phyloP scores from a whole-genome alignment of 2,113 vertebrate species.

The Oncorhynchus mykiss region DNA sequence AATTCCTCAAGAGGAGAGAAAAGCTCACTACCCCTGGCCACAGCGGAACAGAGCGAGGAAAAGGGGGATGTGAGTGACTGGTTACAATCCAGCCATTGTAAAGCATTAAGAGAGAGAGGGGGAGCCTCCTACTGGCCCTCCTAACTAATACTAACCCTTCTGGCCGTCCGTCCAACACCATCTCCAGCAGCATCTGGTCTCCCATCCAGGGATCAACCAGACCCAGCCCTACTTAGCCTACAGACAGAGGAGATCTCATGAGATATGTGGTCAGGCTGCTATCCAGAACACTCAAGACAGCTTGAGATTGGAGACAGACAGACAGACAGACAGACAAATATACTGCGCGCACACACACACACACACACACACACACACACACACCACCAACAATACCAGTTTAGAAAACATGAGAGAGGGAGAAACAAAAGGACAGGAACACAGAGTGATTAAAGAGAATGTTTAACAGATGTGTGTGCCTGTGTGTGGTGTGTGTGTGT shows the following conservation, averaged over 20 bases:
- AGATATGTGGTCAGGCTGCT: no score
- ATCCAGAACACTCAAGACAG: no score
- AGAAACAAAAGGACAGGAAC: conserved; percentile 66
- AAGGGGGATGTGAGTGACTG: neutral
- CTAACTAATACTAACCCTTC: no score
- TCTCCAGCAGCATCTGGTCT: no score
- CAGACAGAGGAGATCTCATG: no score
- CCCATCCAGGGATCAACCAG: no score
- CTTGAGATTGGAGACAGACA: no score
- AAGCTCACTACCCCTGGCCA: neutral
- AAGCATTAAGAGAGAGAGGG: neutral
- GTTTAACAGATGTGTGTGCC: conserved; percentile 69
- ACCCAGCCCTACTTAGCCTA: no score
- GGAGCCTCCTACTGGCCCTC: neutral
- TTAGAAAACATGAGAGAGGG: conserved; percentile 52
- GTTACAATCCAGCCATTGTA: neutral
- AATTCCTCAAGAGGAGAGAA: neutral
- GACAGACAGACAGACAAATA: neutral
- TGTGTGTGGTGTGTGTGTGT: no score
- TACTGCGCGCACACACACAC: no score
- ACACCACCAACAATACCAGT: conserved; percentile 14
- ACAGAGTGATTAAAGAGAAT: conserved; percentile 73
- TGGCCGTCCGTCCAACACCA: no score
- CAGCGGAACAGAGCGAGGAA: neutral
- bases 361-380: neutral